These are phyloP conservation scores for Andrena cerasifolii DNA, from an alignment of 1,140 invertebrate genomes.

Conservation along the genomic window DNA sequence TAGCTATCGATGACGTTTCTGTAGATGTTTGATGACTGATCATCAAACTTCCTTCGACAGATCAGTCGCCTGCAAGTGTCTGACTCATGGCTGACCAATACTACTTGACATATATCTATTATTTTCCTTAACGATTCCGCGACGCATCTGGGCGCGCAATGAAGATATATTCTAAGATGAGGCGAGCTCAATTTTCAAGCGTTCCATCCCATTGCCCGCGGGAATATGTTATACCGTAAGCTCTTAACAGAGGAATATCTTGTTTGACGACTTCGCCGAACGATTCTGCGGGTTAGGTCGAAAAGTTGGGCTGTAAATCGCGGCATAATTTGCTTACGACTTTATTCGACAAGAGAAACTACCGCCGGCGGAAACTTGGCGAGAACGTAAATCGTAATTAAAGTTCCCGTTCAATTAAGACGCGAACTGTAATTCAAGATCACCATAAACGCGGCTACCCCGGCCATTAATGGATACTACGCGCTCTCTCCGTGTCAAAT, in stretches of 20 bases:
- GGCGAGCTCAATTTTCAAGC: too few species aligned
- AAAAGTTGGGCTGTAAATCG: slow-evolving; percentile 12
- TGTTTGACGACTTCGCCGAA: background rate
- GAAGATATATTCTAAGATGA: too few species aligned
- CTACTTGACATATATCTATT: background rate
- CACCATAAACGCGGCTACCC: slow-evolving; percentile 36
- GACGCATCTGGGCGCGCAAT: too few species aligned
- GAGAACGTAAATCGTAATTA: slow-evolving; percentile 44
- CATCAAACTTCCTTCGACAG: too few species aligned
- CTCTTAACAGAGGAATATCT: background rate
- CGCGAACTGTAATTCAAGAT: slow-evolving; percentile 45
- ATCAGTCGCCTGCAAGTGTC: too few species aligned
- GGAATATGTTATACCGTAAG: background rate
- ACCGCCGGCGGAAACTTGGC: background rate
- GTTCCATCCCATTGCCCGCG: too few species aligned
- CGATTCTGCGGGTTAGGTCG: background rate
- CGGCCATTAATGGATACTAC: slow-evolving; percentile 28
- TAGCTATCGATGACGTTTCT: too few species aligned
- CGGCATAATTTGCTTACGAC: slow-evolving; percentile 41
- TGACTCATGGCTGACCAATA: background rate
- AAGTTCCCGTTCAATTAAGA: slow-evolving; percentile 49
- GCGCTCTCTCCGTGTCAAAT: slow-evolving; percentile 11
- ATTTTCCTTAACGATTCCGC: too few species aligned
- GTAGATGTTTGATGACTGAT: too few species aligned
- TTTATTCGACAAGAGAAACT: slow-evolving; percentile 33